Conservation (phyloP, 2,797 vertebrate genomes). For the Fringilla coelebs region DNA sequence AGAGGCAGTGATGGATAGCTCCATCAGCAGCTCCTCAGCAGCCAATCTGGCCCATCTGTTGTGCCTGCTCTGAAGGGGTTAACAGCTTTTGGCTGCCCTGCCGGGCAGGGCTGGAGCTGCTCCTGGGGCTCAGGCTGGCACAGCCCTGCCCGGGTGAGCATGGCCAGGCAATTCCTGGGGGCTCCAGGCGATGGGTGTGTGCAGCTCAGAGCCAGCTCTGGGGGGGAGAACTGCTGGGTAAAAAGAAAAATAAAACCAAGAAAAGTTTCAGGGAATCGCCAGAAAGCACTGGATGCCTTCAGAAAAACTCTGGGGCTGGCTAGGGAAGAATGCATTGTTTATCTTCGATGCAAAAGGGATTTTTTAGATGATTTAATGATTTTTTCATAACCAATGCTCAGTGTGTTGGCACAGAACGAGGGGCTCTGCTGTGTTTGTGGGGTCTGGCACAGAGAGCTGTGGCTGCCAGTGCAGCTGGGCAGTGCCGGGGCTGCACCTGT, state of each 20-base stretch:
- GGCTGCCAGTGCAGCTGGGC: neutral
- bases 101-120: neutral
- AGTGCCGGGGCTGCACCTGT: neutral
- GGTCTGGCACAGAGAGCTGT: too few relatives aligned
- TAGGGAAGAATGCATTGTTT: neutral
- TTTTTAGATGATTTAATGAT: neutral
- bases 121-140: neutral
- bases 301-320: neutral
- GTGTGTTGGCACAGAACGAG: neutral
- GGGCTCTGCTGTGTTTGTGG: rapidly evolving
- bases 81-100: neutral
- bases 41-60: slow-evolving; percentile 14
- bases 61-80: neutral
- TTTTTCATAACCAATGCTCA: neutral
- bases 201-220: neutral
- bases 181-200: too few relatives aligned
- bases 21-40: slow-evolving; percentile 32
- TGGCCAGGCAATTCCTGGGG: too few relatives aligned
- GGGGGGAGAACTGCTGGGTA: neutral
- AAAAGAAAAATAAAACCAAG: rapidly evolving
- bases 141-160: too few relatives aligned
- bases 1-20: slow-evolving; percentile 35
- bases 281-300: neutral
- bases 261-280: neutral
- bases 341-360: neutral